Base-by-base conservation (phyloP, 2,888 invertebrate species). In the Achlya flavicornis region DNA sequence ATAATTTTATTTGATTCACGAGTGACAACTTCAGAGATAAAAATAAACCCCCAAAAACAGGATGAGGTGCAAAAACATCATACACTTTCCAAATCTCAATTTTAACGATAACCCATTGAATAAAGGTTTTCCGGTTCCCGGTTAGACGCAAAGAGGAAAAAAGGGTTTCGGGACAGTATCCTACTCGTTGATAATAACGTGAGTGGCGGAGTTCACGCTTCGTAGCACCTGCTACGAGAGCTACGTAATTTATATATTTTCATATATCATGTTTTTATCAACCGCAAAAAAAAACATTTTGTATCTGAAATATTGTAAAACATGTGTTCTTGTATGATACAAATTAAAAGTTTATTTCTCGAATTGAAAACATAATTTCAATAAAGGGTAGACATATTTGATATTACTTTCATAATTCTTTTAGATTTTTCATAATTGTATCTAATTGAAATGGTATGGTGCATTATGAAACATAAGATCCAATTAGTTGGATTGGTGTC, bases 61-160 rank as follows among this genome's bases (percentile, higher is more conserved):
- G 62, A 73, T 72, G 69, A 65, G 68, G 69, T 65, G 41, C n/a
- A 14, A 60, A 66, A 65, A 66, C 61, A 48, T 63, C 65, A 58
- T 65, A 70, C 70, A 64, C 71, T 73, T 70, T 73, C 64, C 57
- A 76, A 74, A 74, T 70, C 70, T 69, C 69, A 79, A 77, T 76
- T 77, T 77, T 62, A 74, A 74, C 72, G 74, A 76, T 75, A 80
- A 72, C 71, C 77, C 77, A 74, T 77, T 74, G 74, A 73, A 73
- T 74, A 70, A 71, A 72, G 74, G 75, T 74, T 80, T 81, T 80
- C 79, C 78, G 77, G 78, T 74, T 82, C 75, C 76, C 76, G 48
- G 74, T 63, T 71, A 73, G 66, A 72, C 63, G 63, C 69, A 74
- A 70, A 77, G 72, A 72, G 66, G 68, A 68, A 67, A 77, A 26